Evolutionary conservation across 2,888 invertebrate genomes (phyloP).

Genomic region (Pseudolycoriella hygida): DNA sequence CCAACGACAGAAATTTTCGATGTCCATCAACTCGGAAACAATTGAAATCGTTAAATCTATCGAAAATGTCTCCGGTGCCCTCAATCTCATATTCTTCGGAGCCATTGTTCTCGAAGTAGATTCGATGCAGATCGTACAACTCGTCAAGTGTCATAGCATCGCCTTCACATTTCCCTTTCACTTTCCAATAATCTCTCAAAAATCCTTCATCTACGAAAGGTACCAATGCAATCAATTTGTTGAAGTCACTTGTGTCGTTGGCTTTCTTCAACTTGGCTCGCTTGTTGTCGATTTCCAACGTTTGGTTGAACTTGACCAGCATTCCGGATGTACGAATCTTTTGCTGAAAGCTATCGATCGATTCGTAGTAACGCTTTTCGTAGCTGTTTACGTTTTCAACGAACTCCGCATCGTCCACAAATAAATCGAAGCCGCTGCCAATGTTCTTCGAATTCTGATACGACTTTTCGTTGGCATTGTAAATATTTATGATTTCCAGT

Average conservation of each 20-base stretch:
- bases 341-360: conserved; percentile 19
- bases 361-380: conserved; percentile 18
- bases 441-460: conserved; percentile 27
- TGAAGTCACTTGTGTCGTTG: background rate
- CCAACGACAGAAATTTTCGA: conserved; percentile 7
- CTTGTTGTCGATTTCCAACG: conserved; percentile 9
- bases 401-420: conserved; percentile 8
- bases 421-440: conserved; percentile 21
- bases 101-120: conserved; percentile 14
- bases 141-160: conserved; percentile 14
- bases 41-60: conserved; percentile 24
- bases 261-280: conserved; percentile 2
- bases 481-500: conserved; percentile 25
- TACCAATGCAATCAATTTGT: conserved; percentile 8
- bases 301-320: conserved; percentile 19
- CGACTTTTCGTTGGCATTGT: conserved; percentile 25
- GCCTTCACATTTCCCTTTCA: background rate
- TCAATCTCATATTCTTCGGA: conserved; percentile 19
- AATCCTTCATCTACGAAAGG: conserved; percentile 12
- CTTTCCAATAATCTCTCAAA: background rate
- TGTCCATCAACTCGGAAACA: conserved; percentile 5
- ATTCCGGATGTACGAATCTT: conserved; percentile 22
- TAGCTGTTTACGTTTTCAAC: conserved; percentile 12
- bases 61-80: conserved; percentile 26
- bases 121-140: conserved; percentile 17